Evolutionary conservation across 2,113 vertebrate species (phyloP), one percentile per base, ranked within the genome.

Genomic region (Pachypanchax playfairii): DNA sequence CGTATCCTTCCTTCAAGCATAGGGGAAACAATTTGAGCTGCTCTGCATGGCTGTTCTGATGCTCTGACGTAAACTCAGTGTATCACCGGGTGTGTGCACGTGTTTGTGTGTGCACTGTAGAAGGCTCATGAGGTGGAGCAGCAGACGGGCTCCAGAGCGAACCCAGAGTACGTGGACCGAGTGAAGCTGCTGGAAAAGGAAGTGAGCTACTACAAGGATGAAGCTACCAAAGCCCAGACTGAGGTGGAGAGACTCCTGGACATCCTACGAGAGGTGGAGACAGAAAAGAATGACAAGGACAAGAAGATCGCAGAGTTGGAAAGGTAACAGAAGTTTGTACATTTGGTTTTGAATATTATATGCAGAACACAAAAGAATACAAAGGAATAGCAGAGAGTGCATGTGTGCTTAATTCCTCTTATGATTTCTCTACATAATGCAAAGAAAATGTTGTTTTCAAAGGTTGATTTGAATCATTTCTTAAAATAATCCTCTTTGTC

Each of bases 291-390:
- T 28, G 96, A 99, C 83, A 99, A 98, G 88, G 97, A 99, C 91
- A 98, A 98, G 90, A 98, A 98, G 91, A 98, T 99, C 2, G 94
- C 95, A 0, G 97, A 99, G 73, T 87, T 98, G 57, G 97, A 99
- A 89, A 98, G 97, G 97, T 99, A 92, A 70, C 36, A 41, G n/a
- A n/a, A 14, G 4, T 25, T 29, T n/a, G n/a, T n/a, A n/a, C n/a
- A n/a, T n/a, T n/a, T n/a, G n/a, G n/a, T n/a, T n/a, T n/a, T n/a
- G n/a, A n/a, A n/a, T n/a, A n/a, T n/a, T n/a, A n/a, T n/a, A n/a
- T n/a, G n/a, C n/a, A n/a, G n/a, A n/a, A n/a, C n/a, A n/a, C n/a
- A n/a, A n/a, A n/a, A n/a, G n/a, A n/a, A n/a, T n/a, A 7, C 7
- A 29, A 29, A 29, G 28, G 28, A 29, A n/a, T n/a, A n/a, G 28